Conservation (phyloP, 2,888 invertebrate genomes). For the Adelphocoris suturalis region DNA sequence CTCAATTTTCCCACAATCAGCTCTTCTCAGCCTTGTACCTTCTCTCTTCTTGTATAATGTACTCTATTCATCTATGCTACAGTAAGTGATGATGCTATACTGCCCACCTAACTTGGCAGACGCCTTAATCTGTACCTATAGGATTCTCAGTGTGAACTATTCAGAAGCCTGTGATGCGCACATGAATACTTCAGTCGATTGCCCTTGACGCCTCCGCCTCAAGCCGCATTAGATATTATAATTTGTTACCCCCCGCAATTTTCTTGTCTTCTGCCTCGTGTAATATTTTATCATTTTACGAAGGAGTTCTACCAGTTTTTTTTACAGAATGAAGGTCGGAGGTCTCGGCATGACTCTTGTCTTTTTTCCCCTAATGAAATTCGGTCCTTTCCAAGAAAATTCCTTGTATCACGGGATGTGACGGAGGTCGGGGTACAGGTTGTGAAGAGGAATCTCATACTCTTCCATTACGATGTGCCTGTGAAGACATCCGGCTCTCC, state of each 20-base stretch:
- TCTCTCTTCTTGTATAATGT: too few relatives aligned
- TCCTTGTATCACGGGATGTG: slow-evolving; percentile 18
- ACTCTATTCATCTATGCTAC: too few relatives aligned
- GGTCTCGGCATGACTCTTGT: background rate
- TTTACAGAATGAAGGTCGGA: background rate
- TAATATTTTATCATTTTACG: slow-evolving; percentile 5
- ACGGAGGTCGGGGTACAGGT: background rate
- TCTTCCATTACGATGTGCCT: background rate
- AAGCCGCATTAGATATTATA: slow-evolving; percentile 45
- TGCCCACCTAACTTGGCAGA: too few relatives aligned
- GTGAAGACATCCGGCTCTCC: slow-evolving; percentile 1
- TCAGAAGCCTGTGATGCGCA: slow-evolving; percentile 8
- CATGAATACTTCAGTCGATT: background rate
- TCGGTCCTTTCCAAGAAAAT: background rate
- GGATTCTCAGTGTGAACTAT: background rate
- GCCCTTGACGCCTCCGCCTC: slow-evolving; percentile 56
- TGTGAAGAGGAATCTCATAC: background rate
- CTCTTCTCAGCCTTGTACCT: too few relatives aligned
- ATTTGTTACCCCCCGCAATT: slow-evolving; percentile 3
- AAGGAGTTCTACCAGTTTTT: background rate
- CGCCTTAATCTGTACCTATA: too few relatives aligned
- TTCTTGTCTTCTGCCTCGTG: background rate
- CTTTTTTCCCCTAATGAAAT: background rate
- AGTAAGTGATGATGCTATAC: too few relatives aligned
- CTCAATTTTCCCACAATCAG: too few relatives aligned